Base-by-base conservation (phyloP, 1,140 invertebrate species). In the Caenorhabditis tropicalis region DNA sequence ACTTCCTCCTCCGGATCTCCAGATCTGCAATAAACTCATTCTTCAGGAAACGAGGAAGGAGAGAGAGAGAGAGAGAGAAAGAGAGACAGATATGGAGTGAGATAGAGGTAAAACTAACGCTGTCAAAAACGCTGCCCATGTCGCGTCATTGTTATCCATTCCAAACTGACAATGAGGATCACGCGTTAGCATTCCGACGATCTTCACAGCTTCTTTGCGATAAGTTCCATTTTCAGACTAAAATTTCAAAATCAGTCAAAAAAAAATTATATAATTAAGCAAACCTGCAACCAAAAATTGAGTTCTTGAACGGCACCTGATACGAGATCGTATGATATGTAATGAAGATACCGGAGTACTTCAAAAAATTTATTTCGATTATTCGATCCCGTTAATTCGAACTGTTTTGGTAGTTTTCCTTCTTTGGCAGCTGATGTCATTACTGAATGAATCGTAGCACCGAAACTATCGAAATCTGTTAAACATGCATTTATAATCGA, bases 151-250 rank as follows among this genome's bases (percentile, higher is more conserved):
- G 7, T 29, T 10, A 24, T 74, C 65, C 65, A 74, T 74, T 43
- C 65, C 65, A 29, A 74, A 74, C 27, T 74, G 65, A 24, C 65
- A 74, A 24, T 74, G 65, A 43, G 15, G 15, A n/a, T 74, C 65
- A 21, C 36, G 36, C 15, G 65, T 74, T 2, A 33, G 43, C 7
- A 46, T 12, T 27, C 65, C 65, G 16, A 74, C 65, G 0, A 43
- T 46, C 24, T 7, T 74, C 9, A 74, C 65, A 43, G 65, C 65
- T 46, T 74, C 65, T 24, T 24, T 43, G 7, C 65, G 65, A 31
- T 74, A 74, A 12, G 10, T 6, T 12, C 15, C 36, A 12, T 74
- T 74, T 12, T 74, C 65, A 24, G 65, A 74, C 65, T 74, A 21
- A 24, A 74, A 43, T 9, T 3, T 27, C 0, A 43, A 24, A 39